A percentile compares a stretch with the other conserved stretches of the same genome.
Conservation (phyloP, 2,888 invertebrate genomes). For the Cataglyphis livida region DNA sequence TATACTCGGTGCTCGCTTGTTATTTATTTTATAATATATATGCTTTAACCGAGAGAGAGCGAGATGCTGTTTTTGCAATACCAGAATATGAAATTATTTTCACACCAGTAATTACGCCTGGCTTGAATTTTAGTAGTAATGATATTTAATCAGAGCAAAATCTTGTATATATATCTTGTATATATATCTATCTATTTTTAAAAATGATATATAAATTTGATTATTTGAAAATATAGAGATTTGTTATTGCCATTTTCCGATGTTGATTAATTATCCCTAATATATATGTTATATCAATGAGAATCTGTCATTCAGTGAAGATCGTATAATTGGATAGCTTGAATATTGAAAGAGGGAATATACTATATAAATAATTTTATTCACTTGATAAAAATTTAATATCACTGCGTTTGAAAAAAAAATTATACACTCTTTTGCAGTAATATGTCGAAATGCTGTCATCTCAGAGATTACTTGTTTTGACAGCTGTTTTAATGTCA, state of each 20-base stretch:
- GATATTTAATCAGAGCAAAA: background rate
- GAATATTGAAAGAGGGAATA: background rate
- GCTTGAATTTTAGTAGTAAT: background rate
- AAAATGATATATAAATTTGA: background rate
- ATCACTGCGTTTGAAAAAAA: background rate
- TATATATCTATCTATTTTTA: background rate
- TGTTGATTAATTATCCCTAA: background rate
- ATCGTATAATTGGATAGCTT: background rate
- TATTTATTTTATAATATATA: constrained; percentile 3
- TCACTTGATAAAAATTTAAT: background rate
- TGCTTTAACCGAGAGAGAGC: background rate
- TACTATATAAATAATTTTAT: background rate
- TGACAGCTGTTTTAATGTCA: background rate
- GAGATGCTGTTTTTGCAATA: background rate
- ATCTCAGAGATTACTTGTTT: background rate
- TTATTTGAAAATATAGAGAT: background rate
- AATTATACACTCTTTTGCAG: background rate
- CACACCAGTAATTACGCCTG: background rate
- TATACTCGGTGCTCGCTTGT: too few species aligned
- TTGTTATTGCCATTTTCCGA: background rate
- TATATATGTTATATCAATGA: background rate
- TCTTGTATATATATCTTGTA: background rate
- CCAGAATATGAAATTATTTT: background rate
- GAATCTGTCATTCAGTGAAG: background rate
- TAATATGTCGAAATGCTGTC: background rate